These are phyloP conservation scores for Popillia japonica DNA, from an alignment of 1,140 invertebrate species.

Conservation along the genomic window DNA sequence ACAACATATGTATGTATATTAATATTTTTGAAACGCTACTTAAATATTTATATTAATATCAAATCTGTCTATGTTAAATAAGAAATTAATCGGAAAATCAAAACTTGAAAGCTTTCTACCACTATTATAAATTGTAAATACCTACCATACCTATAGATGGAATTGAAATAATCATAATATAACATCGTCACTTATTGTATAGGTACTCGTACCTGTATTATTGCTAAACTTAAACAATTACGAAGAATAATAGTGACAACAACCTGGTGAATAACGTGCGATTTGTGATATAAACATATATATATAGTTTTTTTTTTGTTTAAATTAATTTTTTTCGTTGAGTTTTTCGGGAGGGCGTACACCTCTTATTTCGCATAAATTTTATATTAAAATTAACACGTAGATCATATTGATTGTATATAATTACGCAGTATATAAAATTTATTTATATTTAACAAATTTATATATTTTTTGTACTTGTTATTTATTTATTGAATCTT, in stretches of 20 bases:
- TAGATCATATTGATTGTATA: constrained; percentile 34
- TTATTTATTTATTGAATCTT: constrained; percentile 23
- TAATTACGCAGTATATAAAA: background rate
- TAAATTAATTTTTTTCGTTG: background rate
- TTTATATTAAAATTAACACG: constrained; percentile 33
- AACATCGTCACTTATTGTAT: too few species aligned
- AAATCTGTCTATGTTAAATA: too few species aligned
- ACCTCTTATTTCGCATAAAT: background rate
- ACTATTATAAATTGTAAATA: too few species aligned
- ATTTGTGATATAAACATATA: constrained; percentile 21
- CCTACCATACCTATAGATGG: too few species aligned
- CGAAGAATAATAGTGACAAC: background rate
- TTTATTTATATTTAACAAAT: constrained; percentile 25
- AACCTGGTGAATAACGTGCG: background rate
- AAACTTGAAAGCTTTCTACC: too few species aligned
- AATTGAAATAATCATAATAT: too few species aligned
- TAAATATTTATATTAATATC: too few species aligned
- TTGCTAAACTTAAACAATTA: background rate
- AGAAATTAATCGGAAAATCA: too few species aligned
- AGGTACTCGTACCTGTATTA: too few species aligned
- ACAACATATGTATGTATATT: too few species aligned
- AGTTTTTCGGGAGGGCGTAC: background rate
- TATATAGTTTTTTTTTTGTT: constrained; percentile 4
- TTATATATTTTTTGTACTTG: constrained; percentile 34
- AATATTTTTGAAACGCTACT: too few species aligned